A percentile compares a stretch with the other conserved stretches of the same genome.
Evolutionary conservation across 2,888 invertebrate genomes (phyloP).

Genomic region (Venustoraphidia nigricollis): DNA sequence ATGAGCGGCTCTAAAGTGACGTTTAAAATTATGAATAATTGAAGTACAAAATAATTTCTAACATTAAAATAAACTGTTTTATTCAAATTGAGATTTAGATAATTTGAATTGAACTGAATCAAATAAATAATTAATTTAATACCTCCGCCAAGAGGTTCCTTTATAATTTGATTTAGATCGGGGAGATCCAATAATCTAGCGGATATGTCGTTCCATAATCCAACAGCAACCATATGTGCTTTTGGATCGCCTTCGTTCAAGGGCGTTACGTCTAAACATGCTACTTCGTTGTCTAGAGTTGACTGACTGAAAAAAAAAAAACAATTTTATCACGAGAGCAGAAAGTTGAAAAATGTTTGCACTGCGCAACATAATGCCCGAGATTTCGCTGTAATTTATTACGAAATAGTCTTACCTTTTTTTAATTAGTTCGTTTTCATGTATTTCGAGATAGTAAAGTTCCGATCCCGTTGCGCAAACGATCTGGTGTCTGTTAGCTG

Average conservation of each 20-base stretch:
- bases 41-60: too few species aligned
- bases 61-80: too few species aligned
- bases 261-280: constrained; percentile 88
- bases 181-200: constrained; percentile 76
- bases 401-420: constrained; percentile 29
- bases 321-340: constrained; percentile 1
- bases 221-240: constrained; percentile 72
- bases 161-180: constrained; percentile 61
- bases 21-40: too few species aligned
- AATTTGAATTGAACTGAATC: too few species aligned
- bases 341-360: too few species aligned
- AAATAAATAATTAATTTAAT: not conserved
- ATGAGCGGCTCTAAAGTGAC: too few species aligned
- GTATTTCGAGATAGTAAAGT: constrained; percentile 67
- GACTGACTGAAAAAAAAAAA: constrained; percentile 33
- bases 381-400: too few species aligned
- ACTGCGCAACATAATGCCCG: too few species aligned
- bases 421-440: constrained; percentile 42
- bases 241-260: constrained; percentile 42
- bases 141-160: constrained; percentile 76
- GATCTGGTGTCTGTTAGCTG: constrained; percentile 60
- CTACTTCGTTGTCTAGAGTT: constrained; percentile 83
- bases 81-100: too few species aligned
- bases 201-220: constrained; percentile 95
- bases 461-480: constrained; percentile 80